Base-by-base conservation (phyloP, 37 sponge, comb jelly and placozoan species). In the Lycopodina hypogea region DNA sequence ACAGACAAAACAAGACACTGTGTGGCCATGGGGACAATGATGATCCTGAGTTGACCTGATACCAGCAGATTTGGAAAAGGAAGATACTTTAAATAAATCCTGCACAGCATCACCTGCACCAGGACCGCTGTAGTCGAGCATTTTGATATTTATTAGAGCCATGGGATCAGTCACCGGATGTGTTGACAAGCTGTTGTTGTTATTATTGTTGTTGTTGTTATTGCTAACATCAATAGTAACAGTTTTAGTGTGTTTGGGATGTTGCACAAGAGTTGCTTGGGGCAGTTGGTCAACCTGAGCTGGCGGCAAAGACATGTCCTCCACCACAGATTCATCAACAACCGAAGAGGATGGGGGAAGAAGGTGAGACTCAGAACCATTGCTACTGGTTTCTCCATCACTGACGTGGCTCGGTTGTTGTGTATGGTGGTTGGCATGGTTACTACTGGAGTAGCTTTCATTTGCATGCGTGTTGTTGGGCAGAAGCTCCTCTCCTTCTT, bases 101-200 rank as follows among this genome's bases (percentile, higher is more conserved):
- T 9, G 4, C 8, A 12, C 9, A 45, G 48, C 9, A 45, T n/a
- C n/a, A n/a, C n/a, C n/a, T n/a, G n/a, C n/a, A n/a, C n/a, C n/a
- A n/a, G n/a, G n/a, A n/a, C n/a, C n/a, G n/a, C n/a, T n/a, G n/a
- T n/a, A n/a, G n/a, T n/a, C n/a, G n/a, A n/a, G n/a, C n/a, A n/a
- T n/a, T n/a, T n/a, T n/a, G n/a, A n/a, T n/a, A n/a, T n/a, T n/a
- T n/a, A n/a, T n/a, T n/a, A n/a, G n/a, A n/a, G n/a, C n/a, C n/a
- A n/a, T n/a, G n/a, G n/a, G n/a, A n/a, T n/a, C n/a, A n/a, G n/a
- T n/a, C n/a, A n/a, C n/a, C n/a, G n/a, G n/a, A n/a, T n/a, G n/a
- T n/a, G n/a, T n/a, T n/a, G n/a, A n/a, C n/a, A n/a, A n/a, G 38
- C 22, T 41, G 42, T 40, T 48, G 67, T 67, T 78, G 78, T 66